Base-by-base conservation (phyloP, 2,888 invertebrate species). In the Agonopterix arenella region DNA sequence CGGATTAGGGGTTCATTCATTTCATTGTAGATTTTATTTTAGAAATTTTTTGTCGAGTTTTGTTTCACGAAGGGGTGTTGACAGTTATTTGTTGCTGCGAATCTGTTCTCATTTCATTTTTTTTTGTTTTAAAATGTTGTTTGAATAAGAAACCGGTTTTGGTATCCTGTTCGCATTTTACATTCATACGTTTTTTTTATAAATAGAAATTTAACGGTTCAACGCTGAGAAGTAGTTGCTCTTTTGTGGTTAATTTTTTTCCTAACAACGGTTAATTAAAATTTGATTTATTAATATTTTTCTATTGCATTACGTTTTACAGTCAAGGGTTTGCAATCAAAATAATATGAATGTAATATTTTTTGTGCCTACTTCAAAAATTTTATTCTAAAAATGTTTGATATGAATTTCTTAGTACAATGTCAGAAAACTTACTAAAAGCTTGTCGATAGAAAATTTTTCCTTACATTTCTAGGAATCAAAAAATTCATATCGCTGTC, bases 21-120 rank as follows among this genome's bases (percentile, higher is more conserved):
- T 28, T 28, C 28, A 71, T 78, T 79, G 73, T 77, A 28, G 73
- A 80, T 80, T 80, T 73, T 64, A 71, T 76, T 83, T 86, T 83
- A 80, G 73, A 74, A 78, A 77, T 84, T 86, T 85, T 84, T 65
- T 66, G 63, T 60, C 63, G 59, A 73, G 72, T 73, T 76, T 88
- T 88, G 85, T 86, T 86, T 88, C 83, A 84, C 80, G 76, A 78
- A 88, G 86, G 88, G 88, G 86, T 89, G 89, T 86, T 89, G 89
- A 89, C 89, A 89, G 86, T 82, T 88, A 85, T 85, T 85, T 84
- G 86, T 88, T 80, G 61, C 79, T 70, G 73, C 77, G 75, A 84
- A 84, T 85, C 83, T 79, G 81, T 80, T 78, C 76, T 69, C 70
- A 58, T 72, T 76, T 64, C 57, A 57, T 5, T 7, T 70, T 75